Evolutionary conservation across 2,797 vertebrate species (phyloP).

Genomic region (Hirundo rustica): DNA sequence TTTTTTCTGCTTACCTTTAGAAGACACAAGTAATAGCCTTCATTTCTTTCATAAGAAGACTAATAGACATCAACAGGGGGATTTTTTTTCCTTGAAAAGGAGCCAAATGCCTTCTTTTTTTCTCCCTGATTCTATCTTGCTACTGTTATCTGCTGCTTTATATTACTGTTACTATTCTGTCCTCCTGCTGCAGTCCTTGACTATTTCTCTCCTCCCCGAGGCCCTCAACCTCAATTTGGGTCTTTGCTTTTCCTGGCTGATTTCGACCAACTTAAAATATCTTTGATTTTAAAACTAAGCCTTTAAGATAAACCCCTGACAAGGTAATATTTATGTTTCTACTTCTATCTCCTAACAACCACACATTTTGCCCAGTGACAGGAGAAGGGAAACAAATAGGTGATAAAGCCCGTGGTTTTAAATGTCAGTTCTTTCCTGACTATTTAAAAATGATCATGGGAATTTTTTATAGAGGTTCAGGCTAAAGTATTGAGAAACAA

Average conservation of each 20-base stretch:
- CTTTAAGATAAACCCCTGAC: neutral
- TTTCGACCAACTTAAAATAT: neutral
- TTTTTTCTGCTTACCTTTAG: conserved; percentile 50
- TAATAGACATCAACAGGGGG: conserved; percentile 15
- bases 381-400: neutral
- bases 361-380: neutral
- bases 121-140: neutral
- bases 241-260: neutral
- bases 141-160: conserved; percentile 24
- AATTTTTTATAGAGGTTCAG: neutral
- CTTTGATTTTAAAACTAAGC: neutral
- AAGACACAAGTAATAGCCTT: conserved; percentile 17
- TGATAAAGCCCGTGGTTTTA: neutral
- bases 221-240: neutral
- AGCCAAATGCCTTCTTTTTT: neutral
- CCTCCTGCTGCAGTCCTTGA: neutral
- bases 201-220: neutral
- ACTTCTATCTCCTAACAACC: neutral
- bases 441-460: neutral
- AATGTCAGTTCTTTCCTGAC: neutral
- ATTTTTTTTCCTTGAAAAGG: conserved; percentile 9
- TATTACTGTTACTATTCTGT: neutral
- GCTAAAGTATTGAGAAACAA: neutral
- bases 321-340: neutral
- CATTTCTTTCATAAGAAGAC: conserved; percentile 11